A percentile compares a stretch with the other conserved stretches of the same genome.
Conservation (phyloP, 1,140 invertebrate species). For the Drosophila yakuba region DNA sequence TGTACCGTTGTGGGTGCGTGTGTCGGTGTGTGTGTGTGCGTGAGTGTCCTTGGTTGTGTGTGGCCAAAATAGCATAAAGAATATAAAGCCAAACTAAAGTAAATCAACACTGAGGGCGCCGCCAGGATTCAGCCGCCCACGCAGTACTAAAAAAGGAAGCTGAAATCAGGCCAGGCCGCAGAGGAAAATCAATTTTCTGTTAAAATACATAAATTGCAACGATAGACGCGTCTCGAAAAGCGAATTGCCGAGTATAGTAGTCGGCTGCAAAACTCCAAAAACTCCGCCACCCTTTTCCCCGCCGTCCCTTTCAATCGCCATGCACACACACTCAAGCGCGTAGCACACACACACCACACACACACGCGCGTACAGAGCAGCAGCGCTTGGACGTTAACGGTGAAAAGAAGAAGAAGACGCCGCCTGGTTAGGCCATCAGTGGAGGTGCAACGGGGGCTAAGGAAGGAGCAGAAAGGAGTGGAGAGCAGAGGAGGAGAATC, state of each 20-base stretch:
- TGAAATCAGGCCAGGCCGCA: constrained; percentile 58
- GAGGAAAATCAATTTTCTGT: constrained; percentile 70
- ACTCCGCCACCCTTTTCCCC: constrained; percentile 15
- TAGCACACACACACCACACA: constrained; percentile 41
- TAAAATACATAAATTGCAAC: constrained; percentile 69
- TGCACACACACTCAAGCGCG: constrained; percentile 47
- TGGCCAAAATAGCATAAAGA: constrained; percentile 38
- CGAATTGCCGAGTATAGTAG: constrained; percentile 33
- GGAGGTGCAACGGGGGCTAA: constrained; percentile 74
- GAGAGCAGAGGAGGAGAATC: neutral
- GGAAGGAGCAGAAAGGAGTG: constrained; percentile 2
- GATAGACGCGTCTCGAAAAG: constrained; percentile 49
- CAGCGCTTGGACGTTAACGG: constrained; percentile 36
- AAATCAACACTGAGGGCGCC: constrained; percentile 47
- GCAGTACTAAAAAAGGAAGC: constrained; percentile 14
- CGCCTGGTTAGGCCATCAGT: constrained; percentile 78
- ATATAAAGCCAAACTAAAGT: constrained; percentile 35
- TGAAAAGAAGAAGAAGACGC: constrained; percentile 40
- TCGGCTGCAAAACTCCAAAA: constrained; percentile 43
- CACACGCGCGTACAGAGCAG: constrained; percentile 7
- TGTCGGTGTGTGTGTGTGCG: constrained; percentile 35
- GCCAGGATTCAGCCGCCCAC: constrained; percentile 19
- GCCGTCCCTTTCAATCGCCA: constrained; percentile 55
- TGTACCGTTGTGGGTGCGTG: constrained; percentile 34
- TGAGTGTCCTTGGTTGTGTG: constrained; percentile 64